Conservation (phyloP, 2,888 invertebrate species). For the Rhagonycha lutea region DNA sequence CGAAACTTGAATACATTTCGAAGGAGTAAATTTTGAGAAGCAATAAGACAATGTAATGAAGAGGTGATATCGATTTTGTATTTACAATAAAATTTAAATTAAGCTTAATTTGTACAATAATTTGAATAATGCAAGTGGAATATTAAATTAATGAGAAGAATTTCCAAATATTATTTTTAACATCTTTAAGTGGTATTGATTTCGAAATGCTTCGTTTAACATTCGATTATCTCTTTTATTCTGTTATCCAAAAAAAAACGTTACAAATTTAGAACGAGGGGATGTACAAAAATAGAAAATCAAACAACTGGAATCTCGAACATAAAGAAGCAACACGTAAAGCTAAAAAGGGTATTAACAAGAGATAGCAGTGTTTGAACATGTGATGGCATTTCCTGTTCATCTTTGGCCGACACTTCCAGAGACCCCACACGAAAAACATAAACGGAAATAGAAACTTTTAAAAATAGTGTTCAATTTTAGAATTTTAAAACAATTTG, state of each 20-base stretch:
- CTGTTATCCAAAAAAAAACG: not conserved
- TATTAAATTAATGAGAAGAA: not conserved
- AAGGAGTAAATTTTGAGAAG: not conserved
- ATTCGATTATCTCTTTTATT: not conserved
- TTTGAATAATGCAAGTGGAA: not conserved
- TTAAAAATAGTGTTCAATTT: not conserved
- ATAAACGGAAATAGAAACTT: not conserved
- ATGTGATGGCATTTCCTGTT: slow-evolving; percentile 35
- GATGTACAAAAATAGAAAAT: not conserved
- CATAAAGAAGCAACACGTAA: not conserved
- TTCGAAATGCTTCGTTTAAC: not conserved
- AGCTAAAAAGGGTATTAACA: not conserved
- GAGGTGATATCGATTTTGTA: not conserved
- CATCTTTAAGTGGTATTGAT: not conserved
- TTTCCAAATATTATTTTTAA: not conserved
- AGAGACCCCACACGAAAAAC: slow-evolving; percentile 12
- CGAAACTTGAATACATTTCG: not conserved
- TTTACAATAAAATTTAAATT: not conserved
- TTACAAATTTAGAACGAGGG: not conserved
- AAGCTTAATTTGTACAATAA: not conserved
- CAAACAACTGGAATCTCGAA: not conserved
- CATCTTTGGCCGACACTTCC: not conserved
- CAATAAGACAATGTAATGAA: not conserved
- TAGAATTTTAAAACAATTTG: not conserved
- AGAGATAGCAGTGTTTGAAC: slow-evolving; percentile 22